Evolutionary conservation across 2,888 invertebrate genomes (phyloP), one percentile per base, ranked within the genome.

Genomic region (Nebria brevicollis): DNA sequence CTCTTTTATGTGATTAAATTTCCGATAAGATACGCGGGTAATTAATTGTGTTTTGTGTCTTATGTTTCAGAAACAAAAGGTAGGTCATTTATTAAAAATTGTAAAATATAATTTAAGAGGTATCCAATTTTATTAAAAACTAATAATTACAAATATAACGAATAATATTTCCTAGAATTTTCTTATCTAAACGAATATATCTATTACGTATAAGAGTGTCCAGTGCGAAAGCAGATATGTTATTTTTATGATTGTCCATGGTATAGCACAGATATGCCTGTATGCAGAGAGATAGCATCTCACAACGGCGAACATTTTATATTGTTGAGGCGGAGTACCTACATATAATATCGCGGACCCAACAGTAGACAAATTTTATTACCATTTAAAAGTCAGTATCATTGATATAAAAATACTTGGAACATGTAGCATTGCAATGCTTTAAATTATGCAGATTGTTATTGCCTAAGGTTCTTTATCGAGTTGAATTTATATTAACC

Each of bases 371-470:
- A 77, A 77, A 77, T 77, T 77, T 77, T 70, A 77, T 77, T 42
- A 43, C 77, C 72, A 77, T 77, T 77, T 77, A 77, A 77, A 77
- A 54, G 43, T 70, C 20, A 34, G 70, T 72, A 70, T 72, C 77
- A 25, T 77, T 43, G 54, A 77, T 77, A 77, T 68, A 70, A 77
- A 77, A 72, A 77, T 76, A 65, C 66, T 34, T 41, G n/a, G 41
- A 75, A 41, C 76, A 76, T 66, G 76, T 66, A 66, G 65, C 20
- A 64, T 26, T 25, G 54, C 54, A 5, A 15, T 66, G 15, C 41
- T 65, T 76, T 76, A 66, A 77, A 77, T 70, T 76, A 76, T 77
- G 77, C 77, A 77, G 54, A 77, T 77, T 77, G 43, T 43, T 74
- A 74, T 77, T 34, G 72, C 76, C 76, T 66, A 15, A 20, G 77